Evolutionary conservation across 23 tunicate species (phyloP).

Genomic region (Halocynthia aurantium): DNA sequence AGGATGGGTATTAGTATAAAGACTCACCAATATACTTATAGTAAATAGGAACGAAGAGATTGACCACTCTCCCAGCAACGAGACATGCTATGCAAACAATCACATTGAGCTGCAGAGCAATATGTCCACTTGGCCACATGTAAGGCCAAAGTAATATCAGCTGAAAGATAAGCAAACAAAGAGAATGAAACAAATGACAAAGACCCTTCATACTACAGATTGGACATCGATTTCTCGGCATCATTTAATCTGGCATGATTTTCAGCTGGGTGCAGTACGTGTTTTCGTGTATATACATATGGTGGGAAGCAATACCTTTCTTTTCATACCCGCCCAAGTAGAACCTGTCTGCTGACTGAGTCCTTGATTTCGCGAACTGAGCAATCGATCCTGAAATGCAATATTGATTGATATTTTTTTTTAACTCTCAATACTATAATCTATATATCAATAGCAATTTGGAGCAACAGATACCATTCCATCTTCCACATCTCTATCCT

Average conservation of each 20-base stretch:
- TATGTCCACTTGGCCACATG: slow-evolving; percentile 75
- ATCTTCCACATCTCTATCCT: slow-evolving; percentile 67
- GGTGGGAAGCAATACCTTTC: slow-evolving; percentile 31
- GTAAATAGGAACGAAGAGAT: slow-evolving; percentile 74
- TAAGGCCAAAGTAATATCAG: slow-evolving; percentile 63
- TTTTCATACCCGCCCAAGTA: slow-evolving; percentile 62
- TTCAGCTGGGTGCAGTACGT: too few relatives aligned
- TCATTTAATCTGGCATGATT: background rate
- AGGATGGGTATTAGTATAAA: background rate
- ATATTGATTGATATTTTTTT: background rate
- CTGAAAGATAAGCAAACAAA: background rate
- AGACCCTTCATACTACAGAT: too few relatives aligned
- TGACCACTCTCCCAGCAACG: slow-evolving; percentile 89
- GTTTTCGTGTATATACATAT: too few relatives aligned
- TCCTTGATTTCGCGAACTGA: background rate
- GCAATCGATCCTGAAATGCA: background rate
- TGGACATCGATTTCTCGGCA: too few relatives aligned
- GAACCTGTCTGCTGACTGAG: slow-evolving; percentile 26
- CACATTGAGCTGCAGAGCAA: slow-evolving; percentile 62
- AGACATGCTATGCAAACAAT: slow-evolving; percentile 51
- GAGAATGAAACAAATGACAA: too few relatives aligned
- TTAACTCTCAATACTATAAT: too few relatives aligned
- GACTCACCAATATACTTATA: slow-evolving; percentile 71
- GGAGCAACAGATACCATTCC: slow-evolving; percentile 1
- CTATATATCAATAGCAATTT: too few relatives aligned